Evolutionary conservation across 2,888 invertebrate genomes (phyloP).

Genomic region (Archips xylosteana): DNA sequence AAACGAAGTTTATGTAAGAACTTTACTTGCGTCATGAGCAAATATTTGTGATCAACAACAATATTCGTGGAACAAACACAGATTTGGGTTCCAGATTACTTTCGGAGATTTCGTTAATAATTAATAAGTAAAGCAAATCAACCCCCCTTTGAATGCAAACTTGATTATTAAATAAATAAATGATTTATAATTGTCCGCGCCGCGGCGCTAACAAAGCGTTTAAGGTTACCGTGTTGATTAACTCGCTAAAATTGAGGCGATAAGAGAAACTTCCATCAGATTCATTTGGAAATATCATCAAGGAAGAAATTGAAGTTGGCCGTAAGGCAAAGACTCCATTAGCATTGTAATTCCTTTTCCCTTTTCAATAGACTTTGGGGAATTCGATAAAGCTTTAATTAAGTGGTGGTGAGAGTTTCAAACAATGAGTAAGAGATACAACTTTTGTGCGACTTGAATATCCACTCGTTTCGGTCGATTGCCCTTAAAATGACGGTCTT

Average conservation of each 20-base stretch:
- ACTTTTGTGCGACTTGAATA: conserved; percentile 41
- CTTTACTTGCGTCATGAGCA: neutral
- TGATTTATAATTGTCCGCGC: conserved; percentile 27
- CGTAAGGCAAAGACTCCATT: conserved; percentile 61
- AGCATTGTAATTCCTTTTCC: conserved; percentile 67
- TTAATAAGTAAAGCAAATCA: conserved; percentile 12
- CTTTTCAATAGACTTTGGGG: conserved; percentile 57
- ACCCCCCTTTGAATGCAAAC: conserved; percentile 17
- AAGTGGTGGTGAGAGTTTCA: conserved; percentile 54
- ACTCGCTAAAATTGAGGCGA: conserved; percentile 35
- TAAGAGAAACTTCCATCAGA: conserved; percentile 44
- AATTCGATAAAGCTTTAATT: conserved; percentile 67
- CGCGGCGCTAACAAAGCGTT: conserved; percentile 34
- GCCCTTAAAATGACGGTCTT: conserved; percentile 33
- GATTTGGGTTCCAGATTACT: conserved; percentile 13
- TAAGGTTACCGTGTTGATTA: conserved; percentile 41
- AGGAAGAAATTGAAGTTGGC: conserved; percentile 57
- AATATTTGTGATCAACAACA: conserved; percentile 14
- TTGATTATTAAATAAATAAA: conserved; percentile 35
- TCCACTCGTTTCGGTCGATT: conserved; percentile 35
- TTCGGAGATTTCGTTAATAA: conserved; percentile 9
- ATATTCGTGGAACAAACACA: conserved; percentile 8
- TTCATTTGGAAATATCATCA: conserved; percentile 57
- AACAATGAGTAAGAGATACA: conserved; percentile 53
- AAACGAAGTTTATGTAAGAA: conserved; percentile 5